Evolutionary conservation across 2,113 vertebrate genomes (phyloP), one percentile per base, ranked within the genome.

Genomic region (Acanthochromis polyacanthus): DNA sequence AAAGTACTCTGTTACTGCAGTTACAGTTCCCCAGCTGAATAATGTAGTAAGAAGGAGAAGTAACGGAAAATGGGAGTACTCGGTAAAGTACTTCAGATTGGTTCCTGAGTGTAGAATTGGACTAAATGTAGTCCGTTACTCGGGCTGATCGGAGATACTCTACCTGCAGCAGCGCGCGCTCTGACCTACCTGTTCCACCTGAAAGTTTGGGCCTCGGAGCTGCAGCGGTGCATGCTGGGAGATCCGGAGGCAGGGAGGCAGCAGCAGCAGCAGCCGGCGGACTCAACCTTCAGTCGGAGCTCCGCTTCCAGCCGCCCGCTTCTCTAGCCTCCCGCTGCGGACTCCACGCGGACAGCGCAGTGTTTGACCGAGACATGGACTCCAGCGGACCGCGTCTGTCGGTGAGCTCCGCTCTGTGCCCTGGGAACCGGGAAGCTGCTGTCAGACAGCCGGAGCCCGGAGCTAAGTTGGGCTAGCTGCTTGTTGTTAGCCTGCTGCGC

Each of bases 201-300:
- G 52, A 75, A 72, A 66, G 25, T 73, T 64, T 60, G 48, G 17
- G 17, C 17, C 48, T n/a, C 25, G 25, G 51, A 62, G 50, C 15
- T 23, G 3, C 68, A 2, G 88, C 86, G 56, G 73, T 93, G 93
- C 93, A 94, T 93, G 81, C 92, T 91, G 94, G 93, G 93, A 63
- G 84, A 81, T 30, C 8, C 48, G 51, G 52, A 77, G 75, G 75
- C 83, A 61, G 71, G 48, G 60, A 19, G 64, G 65, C 62, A 61
- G 56, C 50, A 72, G 71, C 51, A 72, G 71, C 57, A 71, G 56
- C 70, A 43, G 74, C 83, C 84, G 92, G 89, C 85, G 74, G 88
- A 75, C 61, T 81, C 84, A 83, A 81, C 84, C 88, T 83, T 82
- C 78, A 77, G 36, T 17, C 22, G 8, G 32, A 1, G 59, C 30